phyloP scores from a whole-genome alignment of 2,113 vertebrate genomes.

The Heteronetta atricapilla region DNA sequence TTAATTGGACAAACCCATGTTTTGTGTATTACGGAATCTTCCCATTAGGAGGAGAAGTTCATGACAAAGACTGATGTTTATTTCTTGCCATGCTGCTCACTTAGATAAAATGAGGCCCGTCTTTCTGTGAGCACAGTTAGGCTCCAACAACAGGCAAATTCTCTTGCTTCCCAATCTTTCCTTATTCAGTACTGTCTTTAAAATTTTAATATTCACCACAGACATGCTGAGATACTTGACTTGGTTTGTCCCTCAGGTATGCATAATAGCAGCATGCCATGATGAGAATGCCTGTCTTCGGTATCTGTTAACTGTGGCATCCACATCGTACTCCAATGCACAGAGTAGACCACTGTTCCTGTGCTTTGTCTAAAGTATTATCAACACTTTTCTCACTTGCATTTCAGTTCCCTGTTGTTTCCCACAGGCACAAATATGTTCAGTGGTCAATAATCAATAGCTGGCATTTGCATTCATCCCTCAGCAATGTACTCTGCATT shows the following conservation, averaged over 20 bases:
- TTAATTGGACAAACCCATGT: fast-evolving
- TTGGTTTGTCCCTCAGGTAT: not conserved
- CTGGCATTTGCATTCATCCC: not conserved
- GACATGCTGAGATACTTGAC: not conserved
- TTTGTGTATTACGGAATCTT: not conserved
- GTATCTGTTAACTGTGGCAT: not conserved
- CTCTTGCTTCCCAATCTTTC: not conserved
- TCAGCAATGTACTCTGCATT: not conserved
- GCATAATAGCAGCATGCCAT: not conserved
- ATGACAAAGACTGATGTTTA: not conserved
- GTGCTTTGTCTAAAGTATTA: not conserved
- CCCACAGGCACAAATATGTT: not conserved
- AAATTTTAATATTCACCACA: fast-evolving
- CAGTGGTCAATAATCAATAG: not conserved
- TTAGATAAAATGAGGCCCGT: not conserved
- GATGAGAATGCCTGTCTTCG: not conserved
- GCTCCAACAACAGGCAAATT: not conserved
- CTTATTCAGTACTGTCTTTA: fast-evolving
- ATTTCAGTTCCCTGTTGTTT: not conserved
- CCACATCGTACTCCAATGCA: not conserved
- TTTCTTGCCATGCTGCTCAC: not conserved
- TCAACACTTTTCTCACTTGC: not conserved
- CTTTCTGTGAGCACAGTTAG: not conserved
- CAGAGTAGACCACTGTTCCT: not conserved
- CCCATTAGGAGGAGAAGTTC: not conserved